phyloP scores from a whole-genome alignment of 2,888 invertebrate genomes.

The Rhyacophila evoluta region DNA sequence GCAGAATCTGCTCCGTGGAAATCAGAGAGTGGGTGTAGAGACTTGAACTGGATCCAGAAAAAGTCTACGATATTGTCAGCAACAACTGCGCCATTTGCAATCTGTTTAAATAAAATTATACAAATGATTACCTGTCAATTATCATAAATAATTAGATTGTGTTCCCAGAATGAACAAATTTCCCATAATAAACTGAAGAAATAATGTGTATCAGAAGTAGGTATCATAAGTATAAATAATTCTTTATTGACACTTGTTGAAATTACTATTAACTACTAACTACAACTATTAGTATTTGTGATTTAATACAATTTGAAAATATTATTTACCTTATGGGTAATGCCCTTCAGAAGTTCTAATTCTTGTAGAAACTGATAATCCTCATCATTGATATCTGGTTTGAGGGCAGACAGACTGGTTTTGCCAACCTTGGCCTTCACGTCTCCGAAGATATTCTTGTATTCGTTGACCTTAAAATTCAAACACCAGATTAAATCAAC shows the following conservation, averaged over 20 bases:
- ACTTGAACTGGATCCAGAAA: constrained; percentile 75
- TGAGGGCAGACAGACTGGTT: constrained; percentile 60
- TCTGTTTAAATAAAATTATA: constrained; percentile 57
- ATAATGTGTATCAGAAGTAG: too few species aligned
- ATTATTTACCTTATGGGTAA: constrained; percentile 67
- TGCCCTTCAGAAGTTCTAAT: constrained; percentile 70
- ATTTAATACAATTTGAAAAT: background rate
- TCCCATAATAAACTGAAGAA: too few species aligned
- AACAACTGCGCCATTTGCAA: constrained; percentile 64
- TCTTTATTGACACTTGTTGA: too few species aligned
- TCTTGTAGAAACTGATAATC: constrained; percentile 75
- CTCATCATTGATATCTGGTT: constrained; percentile 66
- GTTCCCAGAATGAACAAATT: too few species aligned
- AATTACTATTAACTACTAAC: too few species aligned
- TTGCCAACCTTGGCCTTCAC: constrained; percentile 59
- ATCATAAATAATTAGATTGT: too few species aligned
- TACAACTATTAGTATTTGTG: background rate
- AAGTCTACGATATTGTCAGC: constrained; percentile 74
- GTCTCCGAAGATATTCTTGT: constrained; percentile 62
- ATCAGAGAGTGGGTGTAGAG: constrained; percentile 74
- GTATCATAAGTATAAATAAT: too few species aligned
- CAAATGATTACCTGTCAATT: too few species aligned
- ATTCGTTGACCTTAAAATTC: constrained; percentile 62
- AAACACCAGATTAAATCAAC: too few species aligned
- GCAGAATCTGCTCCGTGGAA: constrained; percentile 75